Conservation (phyloP, 30 jellyfish, hydroid and myxozoan species). For the Mastigias papua region DNA sequence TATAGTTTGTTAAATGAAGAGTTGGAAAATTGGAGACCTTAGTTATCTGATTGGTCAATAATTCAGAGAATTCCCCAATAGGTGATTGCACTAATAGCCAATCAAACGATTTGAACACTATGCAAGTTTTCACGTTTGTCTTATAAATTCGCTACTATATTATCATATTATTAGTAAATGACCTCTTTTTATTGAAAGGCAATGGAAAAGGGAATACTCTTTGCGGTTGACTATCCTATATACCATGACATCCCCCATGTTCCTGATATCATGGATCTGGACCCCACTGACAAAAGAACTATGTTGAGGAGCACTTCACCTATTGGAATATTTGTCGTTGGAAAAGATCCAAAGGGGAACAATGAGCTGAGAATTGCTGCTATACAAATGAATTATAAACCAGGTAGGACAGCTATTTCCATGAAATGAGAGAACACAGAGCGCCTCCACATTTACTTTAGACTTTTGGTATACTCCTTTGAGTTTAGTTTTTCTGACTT, state of each 20-base stretch:
- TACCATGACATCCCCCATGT: slow-evolving; percentile 73
- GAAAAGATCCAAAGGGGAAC: slow-evolving; percentile 50
- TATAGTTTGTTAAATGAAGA: too few relatives aligned
- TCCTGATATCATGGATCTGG: slow-evolving; percentile 74
- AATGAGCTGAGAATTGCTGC: slow-evolving; percentile 89
- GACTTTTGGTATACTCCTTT: too few relatives aligned
- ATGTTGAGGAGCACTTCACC: slow-evolving; percentile 75
- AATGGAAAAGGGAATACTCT: slow-evolving; percentile 63
- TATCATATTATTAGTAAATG: too few relatives aligned
- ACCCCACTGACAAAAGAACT: slow-evolving; percentile 61
- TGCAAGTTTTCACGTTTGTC: too few relatives aligned
- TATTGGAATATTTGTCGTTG: slow-evolving; percentile 74
- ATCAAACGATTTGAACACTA: too few relatives aligned
- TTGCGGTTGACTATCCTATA: slow-evolving; percentile 78
- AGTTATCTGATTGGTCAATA: too few relatives aligned
- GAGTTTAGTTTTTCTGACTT: too few relatives aligned
- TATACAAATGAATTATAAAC: slow-evolving; percentile 83
- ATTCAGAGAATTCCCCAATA: too few relatives aligned
- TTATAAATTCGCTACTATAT: too few relatives aligned
- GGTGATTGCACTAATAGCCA: too few relatives aligned
- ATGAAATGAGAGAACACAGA: not conserved
- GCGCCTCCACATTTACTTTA: not conserved
- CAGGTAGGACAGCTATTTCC: slow-evolving; percentile 27
- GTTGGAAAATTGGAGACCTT: too few relatives aligned
- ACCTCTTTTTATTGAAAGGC: slow-evolving; percentile 33